phyloP scores from a whole-genome alignment of 2,888 invertebrate species.

The Pyrochroa serraticornis region DNA sequence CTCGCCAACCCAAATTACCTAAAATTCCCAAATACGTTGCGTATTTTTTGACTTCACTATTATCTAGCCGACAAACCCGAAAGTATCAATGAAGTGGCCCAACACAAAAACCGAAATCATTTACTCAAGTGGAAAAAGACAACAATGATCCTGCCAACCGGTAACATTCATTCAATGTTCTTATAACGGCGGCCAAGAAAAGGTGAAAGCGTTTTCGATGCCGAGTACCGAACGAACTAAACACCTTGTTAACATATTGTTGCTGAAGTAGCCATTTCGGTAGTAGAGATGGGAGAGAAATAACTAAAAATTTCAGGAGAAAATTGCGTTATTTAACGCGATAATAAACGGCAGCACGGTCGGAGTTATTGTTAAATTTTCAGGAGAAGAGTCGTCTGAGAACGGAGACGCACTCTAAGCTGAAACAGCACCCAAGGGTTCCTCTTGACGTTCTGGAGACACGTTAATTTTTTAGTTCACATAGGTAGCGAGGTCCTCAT shows the following conservation, averaged over 20 bases:
- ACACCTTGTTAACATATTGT: conserved; percentile 14
- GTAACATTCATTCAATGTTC: not conserved
- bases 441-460: too few species aligned
- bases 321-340: not conserved
- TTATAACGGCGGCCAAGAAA: too few species aligned
- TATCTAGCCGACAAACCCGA: conserved; percentile 2
- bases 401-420: too few species aligned
- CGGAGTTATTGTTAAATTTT: too few species aligned
- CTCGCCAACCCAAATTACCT: conserved; percentile 19
- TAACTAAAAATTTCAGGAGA: not conserved
- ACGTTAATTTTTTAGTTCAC: too few species aligned
- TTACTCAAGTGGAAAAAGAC: conserved; percentile 31
- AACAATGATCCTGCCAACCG: conserved; percentile 1
- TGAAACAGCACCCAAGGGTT: too few species aligned
- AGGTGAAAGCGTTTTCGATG: conserved; percentile 10
- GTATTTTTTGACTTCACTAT: conserved; percentile 19
- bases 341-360: not conserved
- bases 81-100: conserved; percentile 25
- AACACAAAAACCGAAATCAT: conserved; percentile 28
- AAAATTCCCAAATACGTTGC: conserved; percentile 23
- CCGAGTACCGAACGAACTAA: too few species aligned
- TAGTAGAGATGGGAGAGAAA: conserved; percentile 15
- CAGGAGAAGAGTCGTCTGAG: too few species aligned
- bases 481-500: too few species aligned
- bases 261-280: not conserved